Base-by-base conservation (phyloP, 2,888 invertebrate genomes). In the Acleris literana region DNA sequence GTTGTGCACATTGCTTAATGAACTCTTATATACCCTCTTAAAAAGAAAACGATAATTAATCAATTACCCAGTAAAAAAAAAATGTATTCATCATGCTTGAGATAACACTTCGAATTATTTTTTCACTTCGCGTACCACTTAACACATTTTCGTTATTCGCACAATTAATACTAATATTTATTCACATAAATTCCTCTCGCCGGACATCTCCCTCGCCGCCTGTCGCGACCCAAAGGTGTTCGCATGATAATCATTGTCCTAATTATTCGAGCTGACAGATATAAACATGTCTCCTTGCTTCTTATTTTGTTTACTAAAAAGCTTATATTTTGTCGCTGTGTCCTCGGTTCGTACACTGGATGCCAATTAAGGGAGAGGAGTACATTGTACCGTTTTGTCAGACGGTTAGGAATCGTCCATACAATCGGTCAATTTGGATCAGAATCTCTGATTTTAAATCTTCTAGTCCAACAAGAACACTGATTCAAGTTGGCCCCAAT, bases 281-380 rank as follows among this genome's bases (percentile, higher is more conserved):
- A 64, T 64, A 68, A 68, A 68, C 29, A 68, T 13, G 64, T 64
- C 64, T n/a, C 55, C 39, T 18, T 22, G 52, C 44, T 64, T 46
- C 52, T 46, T 56, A 64, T 64, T 61, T 64, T 48, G 68, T 51
- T 43, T 39, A 52, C 56, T 56, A 43, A 56, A 61, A 60, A 53
- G 48, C 63, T 56, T 62, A 25, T 53, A 62, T 63, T 53, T 60
- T 46, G 54, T 57, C 53, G 7, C 44, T n/a, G 16, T 22, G 46
- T 66, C 55, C 49, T 48, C 51, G 51, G 56, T 43, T 56, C 68
- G 65, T 72, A 71, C 62, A 71, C 72, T 70, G 74, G 68, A 62
- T 69, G 63, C 74, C 74, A 76, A 79, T 79, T 79, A 76, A 39
- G 53, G 13, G 20, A 48, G 54, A 59, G 44, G 25, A 49, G 25